Base-by-base conservation (phyloP, 92 coral and sea anemone species). In the Metridium senile region DNA sequence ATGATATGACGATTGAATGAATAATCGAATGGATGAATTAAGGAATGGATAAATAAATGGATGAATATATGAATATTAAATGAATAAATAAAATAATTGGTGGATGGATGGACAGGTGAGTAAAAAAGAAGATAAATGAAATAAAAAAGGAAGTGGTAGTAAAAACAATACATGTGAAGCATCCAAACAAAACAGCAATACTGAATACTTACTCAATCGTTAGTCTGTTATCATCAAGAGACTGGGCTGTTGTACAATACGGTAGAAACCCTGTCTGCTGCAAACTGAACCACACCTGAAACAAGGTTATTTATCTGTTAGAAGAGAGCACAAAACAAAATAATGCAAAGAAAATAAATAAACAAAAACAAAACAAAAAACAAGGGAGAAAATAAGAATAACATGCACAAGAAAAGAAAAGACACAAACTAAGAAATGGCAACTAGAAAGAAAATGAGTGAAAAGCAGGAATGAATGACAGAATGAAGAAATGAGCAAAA, bases 261-360 rank as follows among this genome's bases (percentile, higher is more conserved):
- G 98, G 99, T 29, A 95, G 90, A 53, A 89, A 92, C 1, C 97
- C 95, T 53, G 97, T 95, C 75, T 95, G 99, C 45, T 92, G 99
- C 33, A 95, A 83, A 59, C 90, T 74, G 65, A 85, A 77, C 99
- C 99, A 95, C 66, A 93, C 97, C 99, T 95, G 71, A 26, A 58
- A 66, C 73, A 49, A 76, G 22, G 34, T 77, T 7, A 56, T 9
- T 54, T 54, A 9, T 2, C 61, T 22, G 20, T 54, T 9, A 11
- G 20, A 19, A 31, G 25, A 31, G 21, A 16, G 28, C 1, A 47
- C 7, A 32, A 69, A 69, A 11, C 27, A 10, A 33, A 34, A 11
- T 26, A 4, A 27, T 52, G 1, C 28, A 26, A 28, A 10, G 1
- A 3, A 28, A 26, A n/a, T n/a, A n/a, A n/a, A n/a, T n/a, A n/a